phyloP scores from a whole-genome alignment of 2,113 vertebrate genomes.

The Theristicus caerulescens region DNA sequence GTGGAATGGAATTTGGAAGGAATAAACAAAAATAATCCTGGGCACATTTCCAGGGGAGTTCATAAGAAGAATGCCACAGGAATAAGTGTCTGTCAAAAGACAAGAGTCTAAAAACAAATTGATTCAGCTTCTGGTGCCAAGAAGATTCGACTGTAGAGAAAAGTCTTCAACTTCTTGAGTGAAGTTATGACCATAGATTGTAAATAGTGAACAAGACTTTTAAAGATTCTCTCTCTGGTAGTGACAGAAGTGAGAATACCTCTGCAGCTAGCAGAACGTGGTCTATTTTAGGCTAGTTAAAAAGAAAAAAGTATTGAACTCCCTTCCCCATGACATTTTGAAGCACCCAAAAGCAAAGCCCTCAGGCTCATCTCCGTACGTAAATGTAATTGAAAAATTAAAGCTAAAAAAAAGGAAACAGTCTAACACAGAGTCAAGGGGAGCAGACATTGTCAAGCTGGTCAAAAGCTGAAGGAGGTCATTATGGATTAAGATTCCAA shows the following conservation, averaged over 20 bases:
- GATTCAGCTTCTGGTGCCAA: constrained; percentile 8
- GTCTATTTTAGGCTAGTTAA: neutral
- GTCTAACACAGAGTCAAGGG: neutral
- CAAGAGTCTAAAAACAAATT: constrained; percentile 16
- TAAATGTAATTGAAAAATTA: neutral
- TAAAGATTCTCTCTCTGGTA: neutral
- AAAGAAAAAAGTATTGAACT: neutral
- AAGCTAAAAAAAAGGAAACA: neutral
- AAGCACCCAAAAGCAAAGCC: neutral
- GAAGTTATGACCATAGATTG: neutral
- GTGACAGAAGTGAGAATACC: neutral
- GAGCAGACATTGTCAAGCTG: neutral
- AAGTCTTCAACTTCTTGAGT: neutral
- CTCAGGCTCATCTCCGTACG: neutral
- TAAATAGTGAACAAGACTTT: neutral
- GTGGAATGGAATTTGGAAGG: constrained; percentile 45
- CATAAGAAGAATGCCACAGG: constrained; percentile 34
- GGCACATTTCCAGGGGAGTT: constrained; percentile 48
- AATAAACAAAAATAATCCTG: constrained; percentile 63
- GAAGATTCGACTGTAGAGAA: neutral
- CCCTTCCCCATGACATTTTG: neutral
- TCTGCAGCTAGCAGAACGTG: neutral
- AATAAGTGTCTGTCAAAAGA: constrained; percentile 48
- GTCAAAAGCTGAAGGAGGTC: neutral
- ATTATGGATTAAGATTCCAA: neutral